Evolutionary conservation across 2,888 invertebrate species (phyloP), one percentile per base, ranked within the genome.

Genomic region (Drosophila kuntzei): DNA sequence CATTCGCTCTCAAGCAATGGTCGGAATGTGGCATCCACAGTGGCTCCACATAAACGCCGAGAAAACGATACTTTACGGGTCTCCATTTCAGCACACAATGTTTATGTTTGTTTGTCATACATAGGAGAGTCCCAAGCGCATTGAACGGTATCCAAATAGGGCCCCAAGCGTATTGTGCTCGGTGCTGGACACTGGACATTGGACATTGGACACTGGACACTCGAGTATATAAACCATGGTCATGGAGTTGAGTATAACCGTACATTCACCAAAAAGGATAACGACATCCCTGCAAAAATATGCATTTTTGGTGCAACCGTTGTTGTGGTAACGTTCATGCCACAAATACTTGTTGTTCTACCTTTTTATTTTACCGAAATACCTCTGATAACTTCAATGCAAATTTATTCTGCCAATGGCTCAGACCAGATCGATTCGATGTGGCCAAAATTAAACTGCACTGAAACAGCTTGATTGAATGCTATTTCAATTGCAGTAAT

Each of bases 91-190:
- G 65, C 68, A 69, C 76, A 76, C 76, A 77, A 72, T 87, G 82
- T 82, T 87, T 84, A 84, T 84, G 85, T 87, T 84, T 87, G 82
- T 84, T 82, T 82, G 82, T 84, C 82, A 82, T 82, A 87, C 87
- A 82, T 87, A 53, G 81, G n/a, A 69, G 58, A 70, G 70, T 75
- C 79, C 71, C 85, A 55, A 72, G 87, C 69, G 81, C 87, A 82
- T 87, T 87, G 87, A 84, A 87, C 87, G 75, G 65, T 87, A 87
- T 75, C 87, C 81, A 87, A 82, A 82, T 82, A 71, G 62, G 68
- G 63, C 85, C 82, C 71, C 59, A 39, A 73, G 82, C 87, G 81
- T 71, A 72, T 86, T 80, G 75, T 72, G 77, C 61, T 57, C 66
- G 16, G 9, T 44, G 51, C 69, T 49, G 50, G 20, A 39, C 11